Conservation (phyloP, 2,113 vertebrate species). For the Sclerurus mexicanus region DNA sequence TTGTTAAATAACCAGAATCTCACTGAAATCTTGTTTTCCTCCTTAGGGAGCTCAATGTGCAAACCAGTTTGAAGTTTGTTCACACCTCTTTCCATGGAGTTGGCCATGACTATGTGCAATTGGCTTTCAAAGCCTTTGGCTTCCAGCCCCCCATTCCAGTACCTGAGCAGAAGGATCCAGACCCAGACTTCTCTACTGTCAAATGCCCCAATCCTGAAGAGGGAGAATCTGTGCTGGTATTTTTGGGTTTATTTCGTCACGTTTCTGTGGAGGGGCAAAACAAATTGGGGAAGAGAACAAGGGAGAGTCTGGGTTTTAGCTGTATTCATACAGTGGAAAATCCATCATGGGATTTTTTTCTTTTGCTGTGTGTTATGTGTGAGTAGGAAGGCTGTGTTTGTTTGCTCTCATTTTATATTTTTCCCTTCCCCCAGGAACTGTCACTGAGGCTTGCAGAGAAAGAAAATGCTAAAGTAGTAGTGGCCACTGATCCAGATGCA, state of each 20-base stretch:
- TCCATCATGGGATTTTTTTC: background rate
- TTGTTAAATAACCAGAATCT: background rate
- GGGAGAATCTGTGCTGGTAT: conserved; percentile 91
- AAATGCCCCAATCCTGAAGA: conserved; percentile 95
- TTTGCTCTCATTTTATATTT: background rate
- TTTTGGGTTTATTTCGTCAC: background rate
- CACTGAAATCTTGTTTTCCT: background rate
- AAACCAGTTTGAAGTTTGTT: conserved; percentile 83
- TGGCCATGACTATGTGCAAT: conserved; percentile 87
- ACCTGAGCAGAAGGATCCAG: conserved; percentile 91
- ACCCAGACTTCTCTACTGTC: conserved; percentile 91
- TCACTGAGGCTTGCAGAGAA: conserved; percentile 87
- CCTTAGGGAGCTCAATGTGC: conserved; percentile 82
- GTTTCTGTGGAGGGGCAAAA: background rate
- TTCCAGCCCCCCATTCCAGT: conserved; percentile 90
- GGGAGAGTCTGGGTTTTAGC: background rate
- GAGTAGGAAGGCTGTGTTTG: background rate
- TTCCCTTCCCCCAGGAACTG: conserved; percentile 73
- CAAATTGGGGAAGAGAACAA: background rate
- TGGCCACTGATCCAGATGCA: conserved; percentile 95
- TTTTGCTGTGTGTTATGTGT: background rate
- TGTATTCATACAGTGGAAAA: background rate
- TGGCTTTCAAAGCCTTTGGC: conserved; percentile 87
- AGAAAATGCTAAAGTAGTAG: conserved; percentile 81
- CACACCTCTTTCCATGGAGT: conserved; percentile 96